phyloP scores from a whole-genome alignment of 2,888 invertebrate species.

The Dolichomitus sp. region DNA sequence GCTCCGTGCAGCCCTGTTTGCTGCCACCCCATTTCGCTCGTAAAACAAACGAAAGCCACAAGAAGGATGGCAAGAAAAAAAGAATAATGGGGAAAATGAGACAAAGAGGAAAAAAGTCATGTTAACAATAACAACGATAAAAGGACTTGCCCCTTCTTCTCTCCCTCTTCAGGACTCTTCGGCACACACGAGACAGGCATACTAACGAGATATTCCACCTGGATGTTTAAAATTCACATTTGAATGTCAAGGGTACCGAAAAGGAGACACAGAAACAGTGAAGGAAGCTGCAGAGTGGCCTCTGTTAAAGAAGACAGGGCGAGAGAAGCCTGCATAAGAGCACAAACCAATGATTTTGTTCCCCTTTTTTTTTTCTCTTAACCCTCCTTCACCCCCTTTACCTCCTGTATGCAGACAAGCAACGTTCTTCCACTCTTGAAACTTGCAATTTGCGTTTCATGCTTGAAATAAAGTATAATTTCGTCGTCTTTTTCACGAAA shows the following conservation, averaged over 20 bases:
- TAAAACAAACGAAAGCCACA: slow-evolving; percentile 59
- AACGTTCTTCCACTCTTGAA: slow-evolving; percentile 3
- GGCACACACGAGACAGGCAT: slow-evolving; percentile 60
- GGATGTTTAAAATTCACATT: slow-evolving; percentile 67
- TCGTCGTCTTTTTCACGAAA: neutral
- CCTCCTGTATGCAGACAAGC: slow-evolving; percentile 16
- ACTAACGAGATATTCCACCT: slow-evolving; percentile 67
- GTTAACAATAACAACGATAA: slow-evolving; percentile 63
- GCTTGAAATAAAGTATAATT: slow-evolving; percentile 24
- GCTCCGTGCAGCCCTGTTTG: slow-evolving; percentile 14
- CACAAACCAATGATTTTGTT: slow-evolving; percentile 41
- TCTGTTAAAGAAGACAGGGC: slow-evolving; percentile 30
- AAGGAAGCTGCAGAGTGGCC: slow-evolving; percentile 1
- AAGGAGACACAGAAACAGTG: slow-evolving; percentile 16
- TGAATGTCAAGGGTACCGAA: slow-evolving; percentile 69
- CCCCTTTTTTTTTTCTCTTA: slow-evolving; percentile 17
- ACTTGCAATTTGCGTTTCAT: slow-evolving; percentile 42
- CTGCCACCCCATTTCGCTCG: slow-evolving; percentile 54
- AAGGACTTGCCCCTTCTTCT: slow-evolving; percentile 42
- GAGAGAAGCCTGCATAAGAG: slow-evolving; percentile 51
- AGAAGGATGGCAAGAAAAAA: slow-evolving; percentile 14
- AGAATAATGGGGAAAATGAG: slow-evolving; percentile 43
- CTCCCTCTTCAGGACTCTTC: slow-evolving; percentile 30
- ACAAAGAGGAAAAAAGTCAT: slow-evolving; percentile 56
- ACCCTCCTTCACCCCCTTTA: slow-evolving; percentile 1